Evolutionary conservation across 2,797 vertebrate genomes (phyloP).

Genomic region (Mormyrus hasselquistii): DNA sequence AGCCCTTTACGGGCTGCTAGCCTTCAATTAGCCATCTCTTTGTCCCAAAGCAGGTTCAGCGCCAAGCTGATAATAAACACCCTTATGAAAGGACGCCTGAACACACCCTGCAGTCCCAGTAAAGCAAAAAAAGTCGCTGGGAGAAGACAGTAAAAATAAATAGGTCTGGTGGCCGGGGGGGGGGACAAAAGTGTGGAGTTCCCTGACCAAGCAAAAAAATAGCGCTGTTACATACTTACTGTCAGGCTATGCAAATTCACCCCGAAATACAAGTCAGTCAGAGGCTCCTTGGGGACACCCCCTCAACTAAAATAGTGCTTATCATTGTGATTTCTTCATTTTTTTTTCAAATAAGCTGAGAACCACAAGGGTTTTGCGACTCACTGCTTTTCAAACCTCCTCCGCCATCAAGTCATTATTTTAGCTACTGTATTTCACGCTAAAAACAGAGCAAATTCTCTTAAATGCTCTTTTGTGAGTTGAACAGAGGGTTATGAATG

Average conservation of each 20-base stretch:
- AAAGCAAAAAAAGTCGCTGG: conserved; percentile 21
- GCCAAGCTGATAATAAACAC: conserved; percentile 57
- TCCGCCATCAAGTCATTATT: background rate
- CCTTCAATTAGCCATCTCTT: conserved; percentile 24
- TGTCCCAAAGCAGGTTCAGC: conserved; percentile 20
- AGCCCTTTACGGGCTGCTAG: conserved; percentile 5
- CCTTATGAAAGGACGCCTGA: conserved; percentile 51
- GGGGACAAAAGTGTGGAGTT: background rate
- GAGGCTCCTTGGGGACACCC: background rate
- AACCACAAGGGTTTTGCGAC: background rate
- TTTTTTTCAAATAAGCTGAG: background rate
- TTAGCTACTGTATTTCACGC: background rate
- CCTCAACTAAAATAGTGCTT: background rate
- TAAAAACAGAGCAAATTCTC: background rate
- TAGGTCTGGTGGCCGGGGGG: conserved; percentile 35
- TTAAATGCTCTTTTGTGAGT: background rate
- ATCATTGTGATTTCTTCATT: background rate
- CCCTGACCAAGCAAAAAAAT: background rate
- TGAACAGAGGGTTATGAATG: background rate
- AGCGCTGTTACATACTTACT: background rate
- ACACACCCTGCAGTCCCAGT: conserved; percentile 45
- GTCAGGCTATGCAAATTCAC: background rate
- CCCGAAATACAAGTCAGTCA: background rate
- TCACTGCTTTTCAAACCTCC: background rate
- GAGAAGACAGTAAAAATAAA: conserved; percentile 25